Evolutionary conservation across 2,797 vertebrate genomes (phyloP).

Genomic region (Brotogeris chrysoptera): DNA sequence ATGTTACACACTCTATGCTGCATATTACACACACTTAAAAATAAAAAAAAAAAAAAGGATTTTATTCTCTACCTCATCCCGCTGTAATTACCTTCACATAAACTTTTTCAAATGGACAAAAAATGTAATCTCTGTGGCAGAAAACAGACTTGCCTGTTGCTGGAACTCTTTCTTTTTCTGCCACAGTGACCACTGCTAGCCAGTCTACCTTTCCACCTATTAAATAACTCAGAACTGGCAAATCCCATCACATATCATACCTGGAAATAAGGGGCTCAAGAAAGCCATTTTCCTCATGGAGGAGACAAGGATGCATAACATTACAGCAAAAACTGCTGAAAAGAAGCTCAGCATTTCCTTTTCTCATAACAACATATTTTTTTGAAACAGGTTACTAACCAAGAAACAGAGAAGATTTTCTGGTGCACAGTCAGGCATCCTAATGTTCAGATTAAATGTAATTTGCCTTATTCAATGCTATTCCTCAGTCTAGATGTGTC

Average conservation of each 20-base stretch:
- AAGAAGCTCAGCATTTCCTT: background rate
- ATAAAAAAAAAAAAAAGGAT: accelerated
- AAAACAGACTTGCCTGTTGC: background rate
- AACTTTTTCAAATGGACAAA: background rate
- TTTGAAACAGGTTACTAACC: background rate
- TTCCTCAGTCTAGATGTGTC: background rate
- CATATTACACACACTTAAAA: background rate
- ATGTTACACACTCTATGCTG: background rate
- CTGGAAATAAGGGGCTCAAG: background rate
- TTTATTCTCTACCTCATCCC: background rate
- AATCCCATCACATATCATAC: background rate
- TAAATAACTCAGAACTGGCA: background rate
- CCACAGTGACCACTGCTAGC: accelerated
- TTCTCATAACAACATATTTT: background rate
- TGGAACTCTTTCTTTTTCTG: background rate
- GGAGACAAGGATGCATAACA: background rate
- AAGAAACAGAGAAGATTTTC: background rate
- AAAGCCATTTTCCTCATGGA: accelerated
- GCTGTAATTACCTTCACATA: background rate
- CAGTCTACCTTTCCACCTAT: background rate
- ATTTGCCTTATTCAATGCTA: background rate
- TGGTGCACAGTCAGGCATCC: background rate
- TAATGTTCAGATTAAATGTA: background rate
- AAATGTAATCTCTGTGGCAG: background rate
- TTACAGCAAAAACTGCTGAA: background rate